phyloP scores from a whole-genome alignment of 1,140 invertebrate species.

The Temnothorax curvispinosus region DNA sequence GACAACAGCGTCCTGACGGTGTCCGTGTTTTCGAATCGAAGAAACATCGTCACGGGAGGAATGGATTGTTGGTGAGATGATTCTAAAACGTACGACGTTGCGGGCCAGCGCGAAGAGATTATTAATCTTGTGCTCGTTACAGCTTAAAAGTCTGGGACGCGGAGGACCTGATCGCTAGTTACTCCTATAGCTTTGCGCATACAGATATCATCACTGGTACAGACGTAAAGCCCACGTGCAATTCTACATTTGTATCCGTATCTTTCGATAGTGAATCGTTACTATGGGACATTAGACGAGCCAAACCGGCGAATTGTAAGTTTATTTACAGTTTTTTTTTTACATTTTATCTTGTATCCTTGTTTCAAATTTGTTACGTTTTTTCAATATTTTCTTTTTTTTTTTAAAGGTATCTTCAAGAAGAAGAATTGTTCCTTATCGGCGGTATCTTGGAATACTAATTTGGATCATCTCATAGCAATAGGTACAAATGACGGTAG shows the following conservation, averaged over 20 bases:
- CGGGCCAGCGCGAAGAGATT: not conserved
- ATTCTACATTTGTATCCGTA: slow-evolving; percentile 77
- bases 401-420: slow-evolving; percentile 75
- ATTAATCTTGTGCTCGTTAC: slow-evolving; percentile 63
- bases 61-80: slow-evolving; percentile 80
- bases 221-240: slow-evolving; percentile 73
- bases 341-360: not conserved
- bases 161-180: slow-evolving; percentile 72
- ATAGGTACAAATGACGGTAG: slow-evolving; percentile 78
- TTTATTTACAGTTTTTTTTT: not conserved
- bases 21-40: slow-evolving; percentile 76
- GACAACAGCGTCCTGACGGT: slow-evolving; percentile 78
- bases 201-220: slow-evolving; percentile 77
- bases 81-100: not conserved
- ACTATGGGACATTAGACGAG: slow-evolving; percentile 81
- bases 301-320: slow-evolving; percentile 78
- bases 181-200: slow-evolving; percentile 78
- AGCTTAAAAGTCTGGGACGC: slow-evolving; percentile 83
- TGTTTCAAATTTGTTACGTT: not conserved
- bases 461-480: slow-evolving; percentile 75
- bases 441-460: slow-evolving; percentile 76
- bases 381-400: slow-evolving; percentile 34
- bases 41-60: slow-evolving; percentile 77
- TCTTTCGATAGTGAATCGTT: slow-evolving; percentile 78
- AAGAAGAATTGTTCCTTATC: slow-evolving; percentile 72